Conservation (phyloP, 2,888 invertebrate genomes). For the Achlya flavicornis region DNA sequence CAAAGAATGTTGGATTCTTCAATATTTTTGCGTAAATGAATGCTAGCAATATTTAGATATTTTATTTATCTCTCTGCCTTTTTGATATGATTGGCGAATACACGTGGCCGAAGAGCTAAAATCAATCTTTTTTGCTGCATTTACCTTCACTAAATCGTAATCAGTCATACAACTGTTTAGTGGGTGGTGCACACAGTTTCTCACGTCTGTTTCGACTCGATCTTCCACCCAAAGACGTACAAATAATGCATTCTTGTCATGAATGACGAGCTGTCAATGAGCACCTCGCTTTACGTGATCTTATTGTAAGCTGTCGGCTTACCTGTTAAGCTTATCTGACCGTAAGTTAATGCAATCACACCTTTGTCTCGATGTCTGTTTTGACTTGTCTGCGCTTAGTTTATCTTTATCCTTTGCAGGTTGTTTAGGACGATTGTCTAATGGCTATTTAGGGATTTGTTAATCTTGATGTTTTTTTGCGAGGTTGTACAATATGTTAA, state of each 20-base stretch:
- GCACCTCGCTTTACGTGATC: conserved; percentile 56
- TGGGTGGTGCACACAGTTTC: conserved; percentile 31
- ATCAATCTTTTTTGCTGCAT: background rate
- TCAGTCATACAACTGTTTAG: conserved; percentile 1
- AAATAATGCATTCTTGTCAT: conserved; percentile 28
- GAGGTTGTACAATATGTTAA: too few relatives aligned
- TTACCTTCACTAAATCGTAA: background rate
- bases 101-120: too few relatives aligned
- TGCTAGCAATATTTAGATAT: too few relatives aligned
- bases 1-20: too few relatives aligned
- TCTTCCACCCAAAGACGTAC: conserved; percentile 48
- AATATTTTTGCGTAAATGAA: too few relatives aligned
- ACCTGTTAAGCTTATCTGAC: conserved; percentile 26
- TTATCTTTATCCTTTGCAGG: conserved; percentile 23
- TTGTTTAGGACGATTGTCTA: conserved; percentile 22
- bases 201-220: conserved; percentile 72
- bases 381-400: conserved; percentile 24
- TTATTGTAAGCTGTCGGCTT: conserved; percentile 46
- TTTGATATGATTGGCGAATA: too few relatives aligned
- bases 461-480: background rate
- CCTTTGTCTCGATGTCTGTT: conserved; percentile 26
- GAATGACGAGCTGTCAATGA: conserved; percentile 32
- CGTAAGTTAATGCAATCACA: conserved; percentile 30
- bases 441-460: background rate
- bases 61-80: too few relatives aligned